A percentile compares a stretch with the other conserved stretches of the same genome.
These are phyloP conservation scores for Orthonevra nobilis DNA, from an alignment of 2,888 invertebrate species.

Conservation along the genomic window DNA sequence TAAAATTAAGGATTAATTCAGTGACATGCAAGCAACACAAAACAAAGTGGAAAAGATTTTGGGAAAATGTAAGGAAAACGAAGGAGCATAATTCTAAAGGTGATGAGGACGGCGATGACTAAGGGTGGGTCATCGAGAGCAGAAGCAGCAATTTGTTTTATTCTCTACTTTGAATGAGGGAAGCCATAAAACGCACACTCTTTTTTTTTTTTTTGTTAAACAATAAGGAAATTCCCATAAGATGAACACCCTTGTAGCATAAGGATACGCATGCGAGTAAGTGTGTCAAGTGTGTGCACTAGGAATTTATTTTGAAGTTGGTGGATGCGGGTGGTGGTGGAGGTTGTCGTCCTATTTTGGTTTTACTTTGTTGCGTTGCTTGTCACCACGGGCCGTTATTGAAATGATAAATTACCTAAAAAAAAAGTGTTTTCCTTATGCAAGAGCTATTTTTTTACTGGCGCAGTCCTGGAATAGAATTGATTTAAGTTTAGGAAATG, in stretches of 20 bases:
- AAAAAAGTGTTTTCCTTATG: constrained; percentile 42
- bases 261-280: constrained; percentile 50
- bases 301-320: constrained; percentile 6
- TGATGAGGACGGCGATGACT: constrained; percentile 36
- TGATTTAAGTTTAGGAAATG: too few relatives aligned
- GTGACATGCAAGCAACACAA: constrained; percentile 29
- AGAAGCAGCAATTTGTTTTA: constrained; percentile 45
- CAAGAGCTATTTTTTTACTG: too few relatives aligned
- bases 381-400: constrained; percentile 66
- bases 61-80: constrained; percentile 10
- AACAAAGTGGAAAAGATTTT: constrained; percentile 17
- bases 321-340: background rate
- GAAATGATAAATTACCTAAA: constrained; percentile 63
- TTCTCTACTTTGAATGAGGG: constrained; percentile 30
- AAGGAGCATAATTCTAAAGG: constrained; percentile 3
- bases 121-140: constrained; percentile 35
- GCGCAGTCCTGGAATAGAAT: too few relatives aligned
- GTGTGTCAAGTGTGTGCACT: constrained; percentile 66
- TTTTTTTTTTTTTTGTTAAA: too few relatives aligned
- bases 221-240: too few relatives aligned
- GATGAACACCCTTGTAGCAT: constrained; percentile 19
- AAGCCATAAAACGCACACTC: constrained; percentile 62
- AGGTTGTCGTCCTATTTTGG: too few relatives aligned
- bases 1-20: constrained; percentile 47
- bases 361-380: constrained; percentile 47